Conservation (phyloP, 2,888 invertebrate species). For the Andrena hattorfiana region DNA sequence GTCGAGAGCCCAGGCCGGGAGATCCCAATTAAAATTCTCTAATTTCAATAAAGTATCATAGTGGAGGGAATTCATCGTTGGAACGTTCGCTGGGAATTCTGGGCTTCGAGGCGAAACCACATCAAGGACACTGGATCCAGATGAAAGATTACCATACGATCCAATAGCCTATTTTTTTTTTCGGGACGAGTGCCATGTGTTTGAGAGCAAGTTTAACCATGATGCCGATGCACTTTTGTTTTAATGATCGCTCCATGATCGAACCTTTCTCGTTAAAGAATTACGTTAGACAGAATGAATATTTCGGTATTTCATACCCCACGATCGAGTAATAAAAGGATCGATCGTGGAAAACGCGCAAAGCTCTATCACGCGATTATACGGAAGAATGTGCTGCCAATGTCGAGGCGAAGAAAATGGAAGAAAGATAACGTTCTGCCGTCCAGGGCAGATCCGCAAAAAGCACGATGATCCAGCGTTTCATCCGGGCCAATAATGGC, state of each 20-base stretch:
- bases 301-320: too few species aligned
- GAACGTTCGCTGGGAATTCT: background rate
- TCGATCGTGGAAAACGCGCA: background rate
- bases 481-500: constrained; percentile 55
- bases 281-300: too few species aligned
- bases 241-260: too few species aligned
- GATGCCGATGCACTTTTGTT: too few species aligned
- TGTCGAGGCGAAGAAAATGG: background rate
- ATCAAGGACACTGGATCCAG: background rate
- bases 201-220: too few species aligned
- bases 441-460: constrained; percentile 31
- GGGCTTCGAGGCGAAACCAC: background rate
- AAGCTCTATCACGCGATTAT: constrained; percentile 10
- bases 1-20: constrained; percentile 35
- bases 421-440: constrained; percentile 38
- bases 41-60: constrained; percentile 57
- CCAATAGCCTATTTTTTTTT: background rate
- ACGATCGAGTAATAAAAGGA: background rate
- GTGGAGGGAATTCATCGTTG: constrained; percentile 14
- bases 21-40: constrained; percentile 63
- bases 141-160: background rate
- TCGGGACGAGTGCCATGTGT: background rate
- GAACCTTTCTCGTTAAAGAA: background rate
- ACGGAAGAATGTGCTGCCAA: background rate
- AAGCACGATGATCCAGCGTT: constrained; percentile 60